Evolutionary conservation across 2,113 vertebrate species (phyloP).

Genomic region (Neotoma lepida): DNA sequence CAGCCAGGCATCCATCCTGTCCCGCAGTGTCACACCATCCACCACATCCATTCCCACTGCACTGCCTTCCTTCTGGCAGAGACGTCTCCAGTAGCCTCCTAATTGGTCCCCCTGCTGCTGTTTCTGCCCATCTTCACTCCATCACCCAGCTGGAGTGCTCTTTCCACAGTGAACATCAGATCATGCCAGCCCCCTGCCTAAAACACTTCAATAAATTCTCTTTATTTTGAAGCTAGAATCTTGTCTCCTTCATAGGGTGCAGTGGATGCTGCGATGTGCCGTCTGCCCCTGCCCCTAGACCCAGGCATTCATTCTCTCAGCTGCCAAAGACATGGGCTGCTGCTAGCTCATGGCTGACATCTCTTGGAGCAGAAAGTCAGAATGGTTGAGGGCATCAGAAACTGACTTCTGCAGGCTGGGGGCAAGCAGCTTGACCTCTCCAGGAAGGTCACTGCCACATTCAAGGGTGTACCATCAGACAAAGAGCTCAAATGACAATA

Average conservation of each 20-base stretch:
- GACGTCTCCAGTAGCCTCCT: not conserved
- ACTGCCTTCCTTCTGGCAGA: not conserved
- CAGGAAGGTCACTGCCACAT: not conserved
- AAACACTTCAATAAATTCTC: not conserved
- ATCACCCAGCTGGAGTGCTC: conserved; percentile 20
- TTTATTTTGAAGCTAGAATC: not conserved
- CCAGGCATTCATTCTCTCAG: not conserved
- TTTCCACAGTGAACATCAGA: not conserved
- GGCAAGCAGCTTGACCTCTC: not conserved
- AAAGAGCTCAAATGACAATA: not conserved
- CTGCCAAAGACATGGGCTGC: not conserved
- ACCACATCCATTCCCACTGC: not conserved
- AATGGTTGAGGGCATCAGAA: not conserved
- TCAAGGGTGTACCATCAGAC: not conserved
- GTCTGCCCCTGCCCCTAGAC: not conserved
- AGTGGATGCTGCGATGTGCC: not conserved
- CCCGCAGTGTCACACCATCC: not conserved
- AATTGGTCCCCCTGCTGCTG: conserved; percentile 29
- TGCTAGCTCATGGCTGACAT: not conserved
- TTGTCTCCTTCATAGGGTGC: not conserved
- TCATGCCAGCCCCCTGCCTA: not conserved
- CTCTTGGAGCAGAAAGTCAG: not conserved
- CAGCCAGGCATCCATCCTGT: not conserved
- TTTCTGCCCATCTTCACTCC: not conserved
- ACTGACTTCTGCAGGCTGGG: not conserved